Percentiles rank a stretch among this genome's conserved stretches.
Conservation (phyloP, 1,140 invertebrate genomes). For the Drosophila sturtevanti region DNA sequence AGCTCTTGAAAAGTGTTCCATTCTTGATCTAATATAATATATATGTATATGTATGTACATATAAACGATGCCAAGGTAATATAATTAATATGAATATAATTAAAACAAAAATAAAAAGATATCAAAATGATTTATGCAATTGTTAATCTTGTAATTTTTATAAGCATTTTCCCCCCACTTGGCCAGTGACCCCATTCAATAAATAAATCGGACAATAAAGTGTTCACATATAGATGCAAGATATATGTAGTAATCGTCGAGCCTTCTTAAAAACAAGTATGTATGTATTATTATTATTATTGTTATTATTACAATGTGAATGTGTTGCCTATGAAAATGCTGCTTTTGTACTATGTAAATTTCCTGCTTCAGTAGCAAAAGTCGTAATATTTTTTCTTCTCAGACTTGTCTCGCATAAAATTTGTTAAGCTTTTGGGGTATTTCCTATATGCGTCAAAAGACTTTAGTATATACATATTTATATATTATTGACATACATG, state of each 20-base stretch:
- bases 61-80: not conserved
- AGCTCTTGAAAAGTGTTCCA: too few species aligned
- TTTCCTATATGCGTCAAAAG: constrained; percentile 44
- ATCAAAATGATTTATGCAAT: not conserved
- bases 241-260: not conserved
- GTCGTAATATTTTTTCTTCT: not conserved
- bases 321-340: not conserved
- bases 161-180: constrained; percentile 3
- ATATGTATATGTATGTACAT: not conserved
- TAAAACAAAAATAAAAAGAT: not conserved
- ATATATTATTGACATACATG: too few species aligned
- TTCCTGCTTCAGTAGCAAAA: constrained; percentile 39
- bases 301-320: not conserved
- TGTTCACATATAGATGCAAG: not conserved
- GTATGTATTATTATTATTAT: not conserved
- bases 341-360: constrained; percentile 9
- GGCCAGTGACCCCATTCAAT: constrained; percentile 40
- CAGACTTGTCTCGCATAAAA: not conserved
- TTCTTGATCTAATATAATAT: not conserved
- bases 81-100: not conserved
- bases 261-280: not conserved
- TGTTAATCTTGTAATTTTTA: constrained; percentile 1
- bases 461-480: constrained; percentile 4
- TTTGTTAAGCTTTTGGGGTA: not conserved
- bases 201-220: constrained; percentile 20